Evolutionary conservation across 2,797 vertebrate genomes (phyloP).

Genomic region (Sus cebifrons): DNA sequence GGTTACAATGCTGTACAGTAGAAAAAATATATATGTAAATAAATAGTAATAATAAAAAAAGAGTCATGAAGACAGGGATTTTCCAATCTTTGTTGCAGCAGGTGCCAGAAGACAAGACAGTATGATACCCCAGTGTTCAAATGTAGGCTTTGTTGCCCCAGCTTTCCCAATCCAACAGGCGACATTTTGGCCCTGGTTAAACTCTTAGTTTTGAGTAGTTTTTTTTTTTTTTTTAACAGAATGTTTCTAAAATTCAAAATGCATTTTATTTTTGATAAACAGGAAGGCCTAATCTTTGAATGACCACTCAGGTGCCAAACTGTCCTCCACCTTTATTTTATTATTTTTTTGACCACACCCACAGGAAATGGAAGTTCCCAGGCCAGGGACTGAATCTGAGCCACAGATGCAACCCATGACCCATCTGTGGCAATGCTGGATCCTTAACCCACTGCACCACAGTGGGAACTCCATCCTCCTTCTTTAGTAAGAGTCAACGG

Average conservation of each 20-base stretch:
- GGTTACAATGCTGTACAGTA: too few relatives aligned
- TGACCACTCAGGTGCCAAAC: background rate
- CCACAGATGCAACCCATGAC: too few relatives aligned
- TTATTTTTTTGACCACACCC: too few relatives aligned
- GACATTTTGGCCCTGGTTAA: background rate
- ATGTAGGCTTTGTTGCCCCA: background rate
- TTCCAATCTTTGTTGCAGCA: background rate
- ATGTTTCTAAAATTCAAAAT: constrained; percentile 45
- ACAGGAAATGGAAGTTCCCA: too few relatives aligned
- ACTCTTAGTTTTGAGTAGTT: constrained; percentile 51
- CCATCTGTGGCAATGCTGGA: too few relatives aligned
- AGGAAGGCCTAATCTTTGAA: background rate
- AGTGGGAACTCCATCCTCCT: background rate
- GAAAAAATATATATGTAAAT: too few relatives aligned
- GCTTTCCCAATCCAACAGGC: background rate
- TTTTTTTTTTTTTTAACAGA: constrained; percentile 34
- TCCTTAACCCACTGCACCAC: too few relatives aligned
- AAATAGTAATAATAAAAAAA: too few relatives aligned
- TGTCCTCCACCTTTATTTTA: background rate
- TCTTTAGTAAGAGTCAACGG: background rate
- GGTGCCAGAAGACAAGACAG: background rate
- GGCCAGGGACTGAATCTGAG: too few relatives aligned
- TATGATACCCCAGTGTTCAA: background rate
- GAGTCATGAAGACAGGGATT: background rate
- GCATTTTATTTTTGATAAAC: constrained; percentile 38